Conservation (phyloP, 2,113 vertebrate genomes). For the Oreocharis arfaki region DNA sequence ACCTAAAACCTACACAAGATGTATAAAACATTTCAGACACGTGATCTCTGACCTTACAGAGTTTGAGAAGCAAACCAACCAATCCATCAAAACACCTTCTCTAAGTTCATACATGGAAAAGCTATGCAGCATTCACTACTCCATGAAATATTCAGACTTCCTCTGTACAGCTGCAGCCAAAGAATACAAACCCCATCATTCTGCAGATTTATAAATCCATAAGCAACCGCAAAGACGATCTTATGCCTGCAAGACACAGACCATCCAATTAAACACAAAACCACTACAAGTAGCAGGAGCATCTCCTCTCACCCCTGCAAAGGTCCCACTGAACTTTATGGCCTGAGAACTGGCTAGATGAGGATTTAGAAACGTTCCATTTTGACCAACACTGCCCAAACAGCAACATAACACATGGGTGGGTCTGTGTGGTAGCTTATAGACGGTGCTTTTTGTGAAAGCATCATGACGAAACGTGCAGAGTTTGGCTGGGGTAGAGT, state of each 20-base stretch:
- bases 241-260: neutral
- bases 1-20: neutral
- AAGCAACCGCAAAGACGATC: neutral
- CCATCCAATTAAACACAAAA: neutral
- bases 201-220: neutral
- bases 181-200: neutral
- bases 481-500: neutral
- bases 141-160: neutral
- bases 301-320: neutral
- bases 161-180: neutral
- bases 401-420: fast-evolving
- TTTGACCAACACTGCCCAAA: neutral
- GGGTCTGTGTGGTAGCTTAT: neutral
- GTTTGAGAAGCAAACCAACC: neutral
- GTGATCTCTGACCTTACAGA: neutral
- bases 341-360: neutral
- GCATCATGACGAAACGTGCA: neutral
- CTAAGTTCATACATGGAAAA: neutral
- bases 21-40: neutral
- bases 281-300: neutral
- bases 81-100: neutral
- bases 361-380: neutral
- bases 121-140: neutral
- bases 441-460: neutral
- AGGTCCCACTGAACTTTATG: neutral